Evolutionary conservation across 1,140 invertebrate genomes (phyloP).

Genomic region (Anoplophora glabripennis): DNA sequence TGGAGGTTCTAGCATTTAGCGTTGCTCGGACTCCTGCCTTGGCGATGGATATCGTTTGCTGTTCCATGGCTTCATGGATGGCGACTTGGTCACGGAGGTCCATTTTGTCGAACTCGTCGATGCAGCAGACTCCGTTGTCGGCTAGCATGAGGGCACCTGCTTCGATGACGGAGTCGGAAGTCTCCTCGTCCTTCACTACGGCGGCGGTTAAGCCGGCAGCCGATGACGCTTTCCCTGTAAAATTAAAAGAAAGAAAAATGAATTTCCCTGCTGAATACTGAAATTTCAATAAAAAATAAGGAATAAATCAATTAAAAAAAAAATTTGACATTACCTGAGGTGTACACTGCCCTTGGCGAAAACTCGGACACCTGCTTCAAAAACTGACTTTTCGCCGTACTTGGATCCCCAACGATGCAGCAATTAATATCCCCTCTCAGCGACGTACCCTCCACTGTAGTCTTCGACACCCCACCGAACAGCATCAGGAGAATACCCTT

Average conservation of each 20-base stretch:
- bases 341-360: constrained; percentile 94
- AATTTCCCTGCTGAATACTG: too few relatives aligned
- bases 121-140: constrained; percentile 98
- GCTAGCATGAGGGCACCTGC: constrained; percentile 98
- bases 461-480: constrained; percentile 96
- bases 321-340: too few relatives aligned
- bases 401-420: constrained; percentile 98
- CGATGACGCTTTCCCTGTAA: constrained; percentile 96
- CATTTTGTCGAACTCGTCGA: constrained; percentile 99
- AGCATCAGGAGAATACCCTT: constrained; percentile 92
- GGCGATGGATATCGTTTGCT: constrained; percentile 98
- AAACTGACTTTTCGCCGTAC: constrained; percentile 97
- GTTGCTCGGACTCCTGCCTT: constrained; percentile 99
- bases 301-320: too few relatives aligned
- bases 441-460: constrained; percentile 83
- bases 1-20: constrained; percentile 95
- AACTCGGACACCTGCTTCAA: constrained; percentile 95
- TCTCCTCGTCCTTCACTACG: constrained; percentile 96
- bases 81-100: constrained; percentile 96
- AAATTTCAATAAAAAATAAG: too few relatives aligned
- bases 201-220: constrained; percentile 98
- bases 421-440: constrained; percentile 97
- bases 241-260: too few relatives aligned
- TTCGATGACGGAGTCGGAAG: constrained; percentile 98
- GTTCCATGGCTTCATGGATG: constrained; percentile 99